These are phyloP conservation scores for Drosophila nasuta DNA, from an alignment of 1,140 invertebrate species.

Conservation along the genomic window DNA sequence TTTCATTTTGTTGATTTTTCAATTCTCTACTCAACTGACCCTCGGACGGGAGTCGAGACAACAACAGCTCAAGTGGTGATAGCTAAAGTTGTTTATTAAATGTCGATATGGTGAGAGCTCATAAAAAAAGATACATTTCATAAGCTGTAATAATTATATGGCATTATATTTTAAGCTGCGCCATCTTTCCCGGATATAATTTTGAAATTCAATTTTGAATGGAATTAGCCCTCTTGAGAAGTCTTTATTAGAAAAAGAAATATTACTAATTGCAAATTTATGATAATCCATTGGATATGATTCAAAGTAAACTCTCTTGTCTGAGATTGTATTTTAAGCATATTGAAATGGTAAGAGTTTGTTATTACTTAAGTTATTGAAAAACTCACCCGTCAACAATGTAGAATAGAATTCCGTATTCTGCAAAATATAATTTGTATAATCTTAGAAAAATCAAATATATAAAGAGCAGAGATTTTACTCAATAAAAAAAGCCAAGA, in stretches of 20 bases:
- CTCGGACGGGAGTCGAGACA: conserved; percentile 1
- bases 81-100: conserved; percentile 55
- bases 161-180: conserved; percentile 19
- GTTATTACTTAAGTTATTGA: too few relatives aligned
- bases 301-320: too few relatives aligned
- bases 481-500: too few relatives aligned
- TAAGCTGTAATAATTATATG: conserved; percentile 58
- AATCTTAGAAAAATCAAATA: neutral
- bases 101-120: conserved; percentile 48
- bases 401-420: too few relatives aligned
- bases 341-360: too few relatives aligned
- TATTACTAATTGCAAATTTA: too few relatives aligned
- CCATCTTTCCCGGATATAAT: neutral
- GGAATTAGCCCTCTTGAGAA: neutral
- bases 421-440: too few relatives aligned
- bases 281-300: too few relatives aligned
- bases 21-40: conserved; percentile 42
- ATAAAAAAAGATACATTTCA: conserved; percentile 40
- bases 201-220: neutral
- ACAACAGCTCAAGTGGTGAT: conserved; percentile 53
- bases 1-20: conserved; percentile 64
- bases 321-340: too few relatives aligned
- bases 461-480: too few relatives aligned
- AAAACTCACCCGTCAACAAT: too few relatives aligned
- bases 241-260: too few relatives aligned